These are phyloP conservation scores for Plebejus melissa DNA, from an alignment of 2,888 invertebrate genomes.

Conservation along the genomic window DNA sequence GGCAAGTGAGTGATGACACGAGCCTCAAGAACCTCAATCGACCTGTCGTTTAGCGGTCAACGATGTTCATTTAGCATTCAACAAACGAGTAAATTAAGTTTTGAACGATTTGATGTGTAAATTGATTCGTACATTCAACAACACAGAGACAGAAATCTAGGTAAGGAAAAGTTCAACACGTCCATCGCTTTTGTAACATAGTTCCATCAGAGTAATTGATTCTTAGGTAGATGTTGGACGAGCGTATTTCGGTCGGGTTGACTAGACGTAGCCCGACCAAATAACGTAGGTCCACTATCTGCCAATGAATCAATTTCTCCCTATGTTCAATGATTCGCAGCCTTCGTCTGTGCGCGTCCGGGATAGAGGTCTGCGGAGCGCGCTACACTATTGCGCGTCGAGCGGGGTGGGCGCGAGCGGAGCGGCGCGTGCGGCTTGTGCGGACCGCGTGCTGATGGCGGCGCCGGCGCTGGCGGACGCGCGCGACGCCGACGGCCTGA, in stretches of 20 bases:
- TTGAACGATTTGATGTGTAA: neutral
- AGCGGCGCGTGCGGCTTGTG: constrained; percentile 91
- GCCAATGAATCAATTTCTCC: too few relatives aligned
- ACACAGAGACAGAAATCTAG: neutral
- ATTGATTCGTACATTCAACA: neutral
- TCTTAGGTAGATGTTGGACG: neutral
- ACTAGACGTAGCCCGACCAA: neutral
- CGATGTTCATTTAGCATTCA: neutral
- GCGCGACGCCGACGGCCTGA: constrained; percentile 95
- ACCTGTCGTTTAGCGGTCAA: constrained; percentile 19
- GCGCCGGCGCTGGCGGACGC: constrained; percentile 92
- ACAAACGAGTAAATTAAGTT: neutral
- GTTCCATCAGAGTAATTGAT: neutral
- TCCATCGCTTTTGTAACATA: neutral
- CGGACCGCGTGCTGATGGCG: constrained; percentile 89
- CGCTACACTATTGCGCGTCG: constrained; percentile 95
- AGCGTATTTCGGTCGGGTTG: neutral
- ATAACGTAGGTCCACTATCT: neutral
- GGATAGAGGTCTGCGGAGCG: constrained; percentile 90
- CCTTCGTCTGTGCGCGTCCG: constrained; percentile 80
- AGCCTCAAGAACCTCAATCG: neutral
- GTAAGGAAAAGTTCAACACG: neutral
- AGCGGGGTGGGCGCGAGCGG: constrained; percentile 85
- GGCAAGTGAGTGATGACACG: constrained; percentile 27
- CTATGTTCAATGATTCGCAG: constrained; percentile 42